phyloP scores from a whole-genome alignment of 2,888 invertebrate species.

The Clostera curtula region DNA sequence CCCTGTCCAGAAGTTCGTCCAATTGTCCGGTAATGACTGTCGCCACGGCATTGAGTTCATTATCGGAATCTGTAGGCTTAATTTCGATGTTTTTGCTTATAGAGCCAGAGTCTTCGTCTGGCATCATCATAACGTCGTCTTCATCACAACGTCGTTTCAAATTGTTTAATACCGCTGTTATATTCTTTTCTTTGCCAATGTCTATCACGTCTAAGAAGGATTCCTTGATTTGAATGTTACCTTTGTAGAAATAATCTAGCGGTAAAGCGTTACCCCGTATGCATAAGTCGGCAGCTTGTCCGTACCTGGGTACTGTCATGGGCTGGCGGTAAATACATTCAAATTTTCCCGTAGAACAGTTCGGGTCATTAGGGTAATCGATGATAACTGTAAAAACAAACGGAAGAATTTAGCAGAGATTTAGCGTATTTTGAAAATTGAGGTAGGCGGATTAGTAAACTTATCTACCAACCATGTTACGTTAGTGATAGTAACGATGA shows the following conservation, averaged over 20 bases:
- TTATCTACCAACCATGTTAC: no score
- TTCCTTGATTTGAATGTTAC: conserved; percentile 34
- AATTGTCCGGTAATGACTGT: conserved; percentile 31
- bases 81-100: conserved; percentile 8
- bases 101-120: conserved; percentile 23
- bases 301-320: conserved; percentile 41
- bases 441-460: background rate
- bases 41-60: conserved; percentile 27
- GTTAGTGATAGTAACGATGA: no score
- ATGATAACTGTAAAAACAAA: conserved; percentile 64
- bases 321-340: conserved; percentile 69
- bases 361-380: conserved; percentile 52
- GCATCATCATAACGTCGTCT: conserved; percentile 33
- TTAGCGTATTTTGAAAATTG: background rate
- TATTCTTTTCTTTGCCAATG: conserved; percentile 34
- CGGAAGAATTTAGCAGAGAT: conserved; percentile 1
- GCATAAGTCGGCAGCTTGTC: conserved; percentile 34
- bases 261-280: conserved; percentile 43
- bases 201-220: conserved; percentile 24
- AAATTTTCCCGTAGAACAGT: conserved; percentile 74
- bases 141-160: conserved; percentile 35
- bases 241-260: conserved; percentile 50
- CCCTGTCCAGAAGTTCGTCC: conserved; percentile 32
- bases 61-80: conserved; percentile 28
- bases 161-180: conserved; percentile 31